Conservation (phyloP, 2,797 vertebrate genomes). For the Anguilla pacifica region DNA sequence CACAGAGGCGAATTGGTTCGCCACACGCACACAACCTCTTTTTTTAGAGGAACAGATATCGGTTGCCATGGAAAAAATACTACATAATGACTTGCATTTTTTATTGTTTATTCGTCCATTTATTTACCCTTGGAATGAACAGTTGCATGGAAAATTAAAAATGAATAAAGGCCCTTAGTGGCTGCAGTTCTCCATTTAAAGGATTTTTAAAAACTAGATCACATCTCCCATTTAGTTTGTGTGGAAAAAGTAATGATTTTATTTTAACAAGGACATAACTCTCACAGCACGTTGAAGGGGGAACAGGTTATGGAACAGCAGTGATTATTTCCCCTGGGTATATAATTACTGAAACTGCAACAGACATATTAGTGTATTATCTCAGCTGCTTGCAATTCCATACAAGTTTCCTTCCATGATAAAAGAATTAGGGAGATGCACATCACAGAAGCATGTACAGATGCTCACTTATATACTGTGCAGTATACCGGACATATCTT, state of each 20-base stretch:
- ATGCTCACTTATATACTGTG: not conserved
- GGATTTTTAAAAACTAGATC: not conserved
- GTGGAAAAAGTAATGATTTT: constrained; percentile 9
- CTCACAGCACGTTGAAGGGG: not conserved
- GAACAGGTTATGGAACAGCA: constrained; percentile 6
- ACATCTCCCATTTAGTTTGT: not conserved
- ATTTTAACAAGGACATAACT: constrained; percentile 7
- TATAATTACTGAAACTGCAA: constrained; percentile 7
- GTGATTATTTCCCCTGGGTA: constrained; percentile 9
- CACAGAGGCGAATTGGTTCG: not conserved
- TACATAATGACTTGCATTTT: not conserved
- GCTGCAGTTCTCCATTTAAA: not conserved
- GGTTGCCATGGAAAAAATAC: not conserved
- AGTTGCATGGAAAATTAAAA: not conserved
- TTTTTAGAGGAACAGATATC: not conserved
- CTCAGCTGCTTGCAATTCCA: not conserved
- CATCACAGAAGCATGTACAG: not conserved
- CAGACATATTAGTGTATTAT: not conserved
- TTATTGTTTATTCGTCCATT: not conserved
- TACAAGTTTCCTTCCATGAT: not conserved
- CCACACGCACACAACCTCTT: not conserved
- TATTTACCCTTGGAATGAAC: constrained; percentile 17
- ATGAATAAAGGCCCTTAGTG: not conserved
- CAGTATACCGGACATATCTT: not conserved
- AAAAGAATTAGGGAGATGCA: not conserved